Evolutionary conservation across 2,888 invertebrate genomes (phyloP), one percentile per base, ranked within the genome.

Genomic region (Eugnorisma glareosa): DNA sequence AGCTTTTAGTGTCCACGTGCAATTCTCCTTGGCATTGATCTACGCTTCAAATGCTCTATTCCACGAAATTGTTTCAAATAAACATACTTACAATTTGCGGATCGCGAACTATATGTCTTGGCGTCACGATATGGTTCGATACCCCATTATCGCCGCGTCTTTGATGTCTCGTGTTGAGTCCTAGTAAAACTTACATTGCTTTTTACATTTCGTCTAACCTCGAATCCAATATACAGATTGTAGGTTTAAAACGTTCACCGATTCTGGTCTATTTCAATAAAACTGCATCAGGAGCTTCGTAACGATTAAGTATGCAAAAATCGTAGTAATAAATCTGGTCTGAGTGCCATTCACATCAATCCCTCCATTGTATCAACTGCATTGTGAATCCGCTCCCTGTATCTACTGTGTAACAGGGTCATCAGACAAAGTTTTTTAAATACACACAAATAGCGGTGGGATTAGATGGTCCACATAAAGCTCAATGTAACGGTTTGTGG

Each of bases 311-410:
- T n/a, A 71, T 40, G 48, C 57, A 43, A 77, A 83, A 87, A 81
- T 84, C 81, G 82, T 86, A 89, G 18, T 24, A 89, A 91, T 92
- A 92, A 91, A 92, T 93, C 89, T 85, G 76, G 68, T 59, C 87
- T 90, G 89, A 93, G 91, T 90, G 89, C 90, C 89, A 90, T 90
- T 90, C 83, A 89, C 86, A 86, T 88, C 89, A 89, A 90, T 88
- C 86, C 90, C 77, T 87, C 89, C 85, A 91, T 93, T 93, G 91
- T 93, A 88, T 86, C 77, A 77, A 84, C 87, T 90, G 87, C 86
- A 88, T 84, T 85, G 79, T 87, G 85, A 79, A 81, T 84, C 88
- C 87, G 84, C 87, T 86, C 87, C 87, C 85, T 86, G 75, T 82
- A 82, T 84, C 85, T 85, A 89, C 84, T 87, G 81, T 87, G 84